Evolutionary conservation across 2,888 invertebrate genomes (phyloP), one percentile per base, ranked within the genome.

Genomic region (Amphipyra tragopoginis): DNA sequence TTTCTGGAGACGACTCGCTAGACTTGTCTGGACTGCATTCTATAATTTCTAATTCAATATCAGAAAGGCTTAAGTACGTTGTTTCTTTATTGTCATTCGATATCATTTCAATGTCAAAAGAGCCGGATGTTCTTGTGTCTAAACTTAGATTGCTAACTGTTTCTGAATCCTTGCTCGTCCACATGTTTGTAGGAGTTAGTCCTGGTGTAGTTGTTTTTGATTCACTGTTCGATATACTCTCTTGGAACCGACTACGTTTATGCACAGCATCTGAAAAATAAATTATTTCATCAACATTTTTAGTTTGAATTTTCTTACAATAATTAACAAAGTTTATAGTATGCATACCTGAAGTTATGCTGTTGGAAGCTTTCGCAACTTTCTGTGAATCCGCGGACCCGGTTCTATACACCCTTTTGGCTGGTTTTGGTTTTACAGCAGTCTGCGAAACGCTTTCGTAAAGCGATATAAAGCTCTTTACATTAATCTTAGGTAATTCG

Each of bases 31-130:
- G 69, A 64, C 77, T 84, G 49, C 81, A 86, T 78, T 93, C 94
- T 15, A 94, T 84, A 61, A 94, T 94, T 83, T 94, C 94, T 65
- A 94, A 70, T 72, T 94, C 93, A 33, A 94, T 91, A 72, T 94
- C 94, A 64, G 94, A 94, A 14, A 93, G 83, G 56, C 90, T 92
- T 50, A 92, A 63, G 59, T 90, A 90, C 9, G 86, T 89, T 4
- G 83, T 87, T 76, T 90, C 85, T 77, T 87, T 89, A 39, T 86
- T 86, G 45, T 84, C 72, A 57, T 81, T 81, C 36, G 78, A 62
- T 42, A 72, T 64, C 43, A 79, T 56, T 75, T 87, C 86, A 51
- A 81, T 69, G 44, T 89, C 86, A 47, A 81, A 74, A 10, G 88
- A 87, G 38, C 84, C 84, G 5, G 75, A 83, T 43, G 83, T 85